phyloP scores from a whole-genome alignment of 2,113 vertebrate genomes.

The Thomomys bottae region DNA sequence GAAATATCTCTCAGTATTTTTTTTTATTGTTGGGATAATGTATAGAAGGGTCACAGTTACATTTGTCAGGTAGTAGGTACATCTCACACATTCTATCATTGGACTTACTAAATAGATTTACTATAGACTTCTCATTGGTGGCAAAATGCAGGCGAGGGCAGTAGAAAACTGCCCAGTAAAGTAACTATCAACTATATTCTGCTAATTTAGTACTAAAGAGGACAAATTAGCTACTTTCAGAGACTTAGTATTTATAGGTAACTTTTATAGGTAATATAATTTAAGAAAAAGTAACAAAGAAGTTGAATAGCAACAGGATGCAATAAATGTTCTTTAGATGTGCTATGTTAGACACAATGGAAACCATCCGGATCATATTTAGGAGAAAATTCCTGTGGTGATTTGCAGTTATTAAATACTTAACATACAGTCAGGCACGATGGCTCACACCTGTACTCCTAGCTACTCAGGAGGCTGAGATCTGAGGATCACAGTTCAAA shows the following conservation, averaged over 20 bases:
- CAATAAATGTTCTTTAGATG: neutral
- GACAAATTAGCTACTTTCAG: neutral
- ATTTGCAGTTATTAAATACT: neutral
- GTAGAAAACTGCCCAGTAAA: conserved; percentile 7
- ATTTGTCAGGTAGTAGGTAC: too few species aligned
- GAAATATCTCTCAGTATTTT: too few species aligned
- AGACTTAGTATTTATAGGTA: neutral
- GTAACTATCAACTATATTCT: conserved; percentile 11
- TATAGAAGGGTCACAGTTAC: too few species aligned
- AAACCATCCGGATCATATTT: neutral
- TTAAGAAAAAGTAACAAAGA: conserved; percentile 5
- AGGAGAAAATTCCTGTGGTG: neutral
- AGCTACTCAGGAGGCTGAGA: too few species aligned
- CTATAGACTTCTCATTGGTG: neutral
- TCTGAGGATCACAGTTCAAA: too few species aligned
- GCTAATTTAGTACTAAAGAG: conserved; percentile 31
- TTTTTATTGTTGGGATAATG: too few species aligned
- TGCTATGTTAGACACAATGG: neutral
- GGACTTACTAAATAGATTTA: neutral
- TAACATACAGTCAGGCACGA: too few species aligned
- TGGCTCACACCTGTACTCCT: too few species aligned
- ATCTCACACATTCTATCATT: too few species aligned
- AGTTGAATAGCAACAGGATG: neutral
- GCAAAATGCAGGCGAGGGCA: neutral
- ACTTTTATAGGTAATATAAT: neutral